Evolutionary conservation across 2,888 invertebrate species (phyloP), one percentile per base, ranked within the genome.

Genomic region (Acheta domesticus): DNA sequence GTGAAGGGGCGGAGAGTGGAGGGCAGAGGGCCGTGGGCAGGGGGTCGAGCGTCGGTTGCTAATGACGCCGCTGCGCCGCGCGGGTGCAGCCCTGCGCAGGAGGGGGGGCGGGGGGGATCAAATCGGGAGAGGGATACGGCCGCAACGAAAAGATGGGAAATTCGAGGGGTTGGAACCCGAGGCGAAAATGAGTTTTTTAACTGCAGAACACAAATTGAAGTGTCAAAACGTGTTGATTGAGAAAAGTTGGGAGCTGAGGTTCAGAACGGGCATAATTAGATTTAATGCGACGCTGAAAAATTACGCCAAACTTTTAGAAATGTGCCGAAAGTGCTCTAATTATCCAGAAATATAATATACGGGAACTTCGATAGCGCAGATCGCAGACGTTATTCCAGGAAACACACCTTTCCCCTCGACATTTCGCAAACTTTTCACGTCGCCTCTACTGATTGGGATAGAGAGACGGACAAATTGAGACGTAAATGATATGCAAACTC

Each of bases 141-240:
- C 36, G 36, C 36, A 36, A 36, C 36, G 36, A 5, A 36, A 36
- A 36, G 36, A 36, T 36, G 36, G 36, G 36, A 36, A 36, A 36
- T 36, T 36, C 36, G 36, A 36, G 36, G 36, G 36, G 36, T 36
- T 36, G 36, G 36, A 36, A 36, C 36, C 36, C 5, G 36, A 36
- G 62, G 62, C 62, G 62, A 62, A 62, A 62, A 62, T 62, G 62
- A 62, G 62, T 12, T 62, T 62, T 62, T 62, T 62, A 62, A 62
- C 62, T 62, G 62, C 62, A n/a, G 62, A 62, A 62, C 62, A 62
- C 62, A 62, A 62, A 62, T 62, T 62, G 62, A 62, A 62, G 62
- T 62, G 62, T 62, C 62, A 62, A 62, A 62, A 62, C 62, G 62
- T 62, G 62, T 62, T 62, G 62, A 62, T 62, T n/a, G 62, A 62